phyloP scores from a whole-genome alignment of 2,797 vertebrate genomes.

The Cetoscarus ocellatus region DNA sequence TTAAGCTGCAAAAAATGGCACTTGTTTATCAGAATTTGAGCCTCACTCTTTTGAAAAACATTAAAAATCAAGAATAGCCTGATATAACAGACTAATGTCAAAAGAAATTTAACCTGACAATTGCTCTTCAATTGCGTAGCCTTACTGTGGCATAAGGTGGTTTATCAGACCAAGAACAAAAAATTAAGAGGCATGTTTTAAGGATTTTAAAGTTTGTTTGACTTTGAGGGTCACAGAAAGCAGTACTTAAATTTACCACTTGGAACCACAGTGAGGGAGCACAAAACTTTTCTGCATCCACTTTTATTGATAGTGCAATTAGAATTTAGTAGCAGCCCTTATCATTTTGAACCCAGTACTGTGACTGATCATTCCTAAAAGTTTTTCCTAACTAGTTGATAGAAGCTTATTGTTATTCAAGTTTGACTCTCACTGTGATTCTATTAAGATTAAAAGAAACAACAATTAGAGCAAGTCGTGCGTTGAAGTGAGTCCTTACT shows the following conservation, averaged over 20 bases:
- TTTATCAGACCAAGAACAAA: too few species aligned
- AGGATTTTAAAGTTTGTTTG: too few species aligned
- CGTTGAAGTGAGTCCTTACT: constrained; percentile 1
- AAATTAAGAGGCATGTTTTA: too few species aligned
- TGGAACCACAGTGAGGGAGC: background rate
- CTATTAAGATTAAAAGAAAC: background rate
- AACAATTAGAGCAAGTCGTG: background rate
- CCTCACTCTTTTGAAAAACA: too few species aligned
- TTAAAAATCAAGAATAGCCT: too few species aligned
- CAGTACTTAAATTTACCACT: background rate
- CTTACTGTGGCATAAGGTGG: too few species aligned
- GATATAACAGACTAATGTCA: too few species aligned
- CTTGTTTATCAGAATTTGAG: too few species aligned
- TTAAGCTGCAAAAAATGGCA: too few species aligned
- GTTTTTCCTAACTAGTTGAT: background rate
- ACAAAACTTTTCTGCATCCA: background rate
- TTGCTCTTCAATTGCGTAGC: too few species aligned
- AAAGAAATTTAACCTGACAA: too few species aligned
- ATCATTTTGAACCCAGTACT: background rate
- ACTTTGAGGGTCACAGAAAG: too few species aligned
- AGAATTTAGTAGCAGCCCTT: background rate
- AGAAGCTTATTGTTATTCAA: constrained; percentile 4
- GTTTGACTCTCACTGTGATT: background rate
- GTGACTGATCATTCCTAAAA: background rate
- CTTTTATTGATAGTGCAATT: background rate